A percentile compares a stretch with the other conserved stretches of the same genome.
phyloP scores from a whole-genome alignment of 2,888 invertebrate genomes.

The Ochropleura plecta region DNA sequence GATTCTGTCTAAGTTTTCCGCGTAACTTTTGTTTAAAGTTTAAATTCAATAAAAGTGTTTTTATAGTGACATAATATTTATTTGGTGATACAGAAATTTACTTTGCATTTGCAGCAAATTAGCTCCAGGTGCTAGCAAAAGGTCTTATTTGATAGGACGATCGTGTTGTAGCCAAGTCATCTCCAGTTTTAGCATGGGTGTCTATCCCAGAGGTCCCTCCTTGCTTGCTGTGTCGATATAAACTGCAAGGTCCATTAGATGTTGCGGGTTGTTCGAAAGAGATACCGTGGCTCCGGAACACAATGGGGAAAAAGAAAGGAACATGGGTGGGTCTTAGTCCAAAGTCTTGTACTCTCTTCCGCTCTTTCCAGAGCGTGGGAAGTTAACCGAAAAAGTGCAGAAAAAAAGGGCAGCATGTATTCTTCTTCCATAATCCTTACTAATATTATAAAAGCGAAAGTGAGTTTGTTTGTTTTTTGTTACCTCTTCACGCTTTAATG shows the following conservation, averaged over 20 bases:
- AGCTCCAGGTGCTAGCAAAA: background rate
- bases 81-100: background rate
- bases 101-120: background rate
- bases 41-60: constrained; percentile 1
- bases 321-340: too few relatives aligned
- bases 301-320: too few relatives aligned
- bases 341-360: too few relatives aligned
- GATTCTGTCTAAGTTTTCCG: constrained; percentile 1
- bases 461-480: too few relatives aligned
- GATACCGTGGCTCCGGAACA: too few relatives aligned
- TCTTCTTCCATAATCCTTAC: background rate
- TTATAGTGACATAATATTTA: background rate
- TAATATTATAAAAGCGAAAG: too few relatives aligned
- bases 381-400: too few relatives aligned
- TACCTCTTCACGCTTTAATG: too few relatives aligned
- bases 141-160: background rate
- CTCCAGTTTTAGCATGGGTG: background rate
- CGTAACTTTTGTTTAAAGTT: constrained; percentile 2
- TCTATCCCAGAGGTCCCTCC: background rate
- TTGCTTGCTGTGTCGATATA: background rate
- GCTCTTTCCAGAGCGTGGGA: too few relatives aligned
- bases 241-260: background rate
- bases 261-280: too few relatives aligned
- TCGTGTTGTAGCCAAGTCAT: background rate
- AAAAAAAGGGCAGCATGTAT: background rate